A percentile compares a stretch with the other conserved stretches of the same genome.
Evolutionary conservation across 2,113 vertebrate species (phyloP).

Genomic region (Axis porcinus): DNA sequence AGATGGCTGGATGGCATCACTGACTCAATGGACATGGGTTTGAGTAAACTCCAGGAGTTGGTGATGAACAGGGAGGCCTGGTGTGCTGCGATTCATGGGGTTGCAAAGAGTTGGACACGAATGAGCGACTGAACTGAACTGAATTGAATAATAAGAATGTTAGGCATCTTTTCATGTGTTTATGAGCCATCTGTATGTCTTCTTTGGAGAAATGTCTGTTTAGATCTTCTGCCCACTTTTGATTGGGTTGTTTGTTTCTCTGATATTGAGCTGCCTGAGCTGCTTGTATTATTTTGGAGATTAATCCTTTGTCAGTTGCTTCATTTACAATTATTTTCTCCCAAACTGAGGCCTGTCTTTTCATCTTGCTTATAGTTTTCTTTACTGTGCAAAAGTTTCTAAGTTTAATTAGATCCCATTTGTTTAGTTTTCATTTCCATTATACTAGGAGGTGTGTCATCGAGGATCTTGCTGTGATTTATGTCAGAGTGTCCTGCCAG

Average conservation of each 20-base stretch:
- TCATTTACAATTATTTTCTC: neutral
- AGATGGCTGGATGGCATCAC: no score
- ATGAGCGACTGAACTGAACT: neutral
- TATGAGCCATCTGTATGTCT: neutral
- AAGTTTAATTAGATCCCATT: neutral
- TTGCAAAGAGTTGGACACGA: accelerated
- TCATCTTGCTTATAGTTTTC: neutral
- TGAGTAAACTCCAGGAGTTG: accelerated
- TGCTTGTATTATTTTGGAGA: neutral
- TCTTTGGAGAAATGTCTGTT: neutral
- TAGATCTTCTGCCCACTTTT: neutral
- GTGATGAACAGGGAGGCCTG: no score
- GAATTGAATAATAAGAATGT: neutral
- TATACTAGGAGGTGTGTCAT: neutral
- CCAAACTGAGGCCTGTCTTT: neutral
- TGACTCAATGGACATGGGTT: accelerated
- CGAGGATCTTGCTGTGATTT: neutral
- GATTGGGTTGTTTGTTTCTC: neutral
- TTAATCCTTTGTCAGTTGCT: neutral
- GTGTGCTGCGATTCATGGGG: no score
- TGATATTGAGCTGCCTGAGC: neutral
- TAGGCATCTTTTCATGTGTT: neutral
- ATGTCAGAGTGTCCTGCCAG: neutral
- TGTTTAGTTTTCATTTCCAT: neutral
- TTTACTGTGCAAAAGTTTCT: neutral